Evolutionary conservation across 2,888 invertebrate genomes (phyloP).

Genomic region (Mechanitis messenoides): DNA sequence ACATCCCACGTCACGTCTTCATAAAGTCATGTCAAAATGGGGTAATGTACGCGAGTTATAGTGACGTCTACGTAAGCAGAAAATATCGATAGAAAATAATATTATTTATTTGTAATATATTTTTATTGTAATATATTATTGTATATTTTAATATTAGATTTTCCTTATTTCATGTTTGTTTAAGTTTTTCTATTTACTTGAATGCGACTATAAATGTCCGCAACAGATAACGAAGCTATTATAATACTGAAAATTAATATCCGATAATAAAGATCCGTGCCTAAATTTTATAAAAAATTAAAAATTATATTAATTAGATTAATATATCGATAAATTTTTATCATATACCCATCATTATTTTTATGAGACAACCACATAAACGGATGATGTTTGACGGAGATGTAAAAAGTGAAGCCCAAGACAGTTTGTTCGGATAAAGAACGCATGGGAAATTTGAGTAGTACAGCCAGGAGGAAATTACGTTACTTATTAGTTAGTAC

Average conservation of each 20-base stretch:
- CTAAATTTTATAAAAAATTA: too few relatives aligned
- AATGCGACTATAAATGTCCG: too few relatives aligned
- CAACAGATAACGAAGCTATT: too few relatives aligned
- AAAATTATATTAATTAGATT: conserved; percentile 5
- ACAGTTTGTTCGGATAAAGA: conserved; percentile 24
- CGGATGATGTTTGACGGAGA: conserved; percentile 35
- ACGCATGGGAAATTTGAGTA: conserved; percentile 34
- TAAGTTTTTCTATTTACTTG: too few relatives aligned
- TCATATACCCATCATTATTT: conserved; percentile 38
- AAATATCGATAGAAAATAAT: conserved; percentile 12
- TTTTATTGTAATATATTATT: too few relatives aligned
- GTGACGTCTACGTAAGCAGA: conserved; percentile 13
- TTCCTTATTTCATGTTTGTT: too few relatives aligned
- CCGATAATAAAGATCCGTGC: too few relatives aligned
- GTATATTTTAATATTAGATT: too few relatives aligned
- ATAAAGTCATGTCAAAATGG: conserved; percentile 36
- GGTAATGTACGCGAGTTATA: conserved; percentile 27
- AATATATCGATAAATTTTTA: conserved; percentile 21
- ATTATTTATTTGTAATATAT: too few relatives aligned
- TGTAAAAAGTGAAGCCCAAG: conserved; percentile 40
- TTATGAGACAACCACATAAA: conserved; percentile 41
- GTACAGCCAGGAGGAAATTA: conserved; percentile 17
- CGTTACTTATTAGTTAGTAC: conserved; percentile 17
- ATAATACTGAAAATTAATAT: too few relatives aligned
- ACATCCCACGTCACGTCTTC: conserved; percentile 37